Conservation (phyloP, 2,797 vertebrate genomes). For the Florisuga fusca region DNA sequence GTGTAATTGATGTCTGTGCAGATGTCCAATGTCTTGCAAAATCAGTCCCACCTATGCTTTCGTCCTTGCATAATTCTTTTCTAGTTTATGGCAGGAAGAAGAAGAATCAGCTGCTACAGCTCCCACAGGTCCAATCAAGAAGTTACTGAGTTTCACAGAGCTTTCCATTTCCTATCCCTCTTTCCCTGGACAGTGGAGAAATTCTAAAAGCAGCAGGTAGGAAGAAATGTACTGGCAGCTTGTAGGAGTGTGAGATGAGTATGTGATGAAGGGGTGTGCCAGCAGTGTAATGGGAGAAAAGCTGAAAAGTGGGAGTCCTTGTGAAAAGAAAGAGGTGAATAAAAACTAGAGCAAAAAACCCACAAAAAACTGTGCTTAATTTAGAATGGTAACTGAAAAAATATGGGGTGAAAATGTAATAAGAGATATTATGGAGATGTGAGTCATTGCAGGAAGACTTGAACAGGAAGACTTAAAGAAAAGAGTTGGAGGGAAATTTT, state of each 20-base stretch:
- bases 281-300: constrained; percentile 39
- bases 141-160: neutral
- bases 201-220: constrained; percentile 45
- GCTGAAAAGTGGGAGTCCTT: constrained; percentile 53
- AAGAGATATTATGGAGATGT: neutral
- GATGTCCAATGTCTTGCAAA: neutral
- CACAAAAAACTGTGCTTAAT: neutral
- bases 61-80: neutral
- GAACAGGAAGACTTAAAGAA: neutral
- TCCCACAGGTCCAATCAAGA: neutral
- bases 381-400: constrained; percentile 17
- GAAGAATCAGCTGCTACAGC: neutral
- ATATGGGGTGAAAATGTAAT: neutral
- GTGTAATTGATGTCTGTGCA: neutral
- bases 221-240: constrained; percentile 30
- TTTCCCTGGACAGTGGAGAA: neutral
- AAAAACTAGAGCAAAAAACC: constrained; percentile 28
- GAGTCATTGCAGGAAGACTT: neutral
- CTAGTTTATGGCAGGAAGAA: neutral
- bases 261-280: constrained; percentile 53
- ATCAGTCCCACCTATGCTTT: neutral
- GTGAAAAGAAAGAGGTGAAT: constrained; percentile 31
- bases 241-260: constrained; percentile 52
- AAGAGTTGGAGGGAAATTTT: constrained; percentile 13
- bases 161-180: neutral